Evolutionary conservation across 2,888 invertebrate species (phyloP).

Genomic region (Polietes domitor): DNA sequence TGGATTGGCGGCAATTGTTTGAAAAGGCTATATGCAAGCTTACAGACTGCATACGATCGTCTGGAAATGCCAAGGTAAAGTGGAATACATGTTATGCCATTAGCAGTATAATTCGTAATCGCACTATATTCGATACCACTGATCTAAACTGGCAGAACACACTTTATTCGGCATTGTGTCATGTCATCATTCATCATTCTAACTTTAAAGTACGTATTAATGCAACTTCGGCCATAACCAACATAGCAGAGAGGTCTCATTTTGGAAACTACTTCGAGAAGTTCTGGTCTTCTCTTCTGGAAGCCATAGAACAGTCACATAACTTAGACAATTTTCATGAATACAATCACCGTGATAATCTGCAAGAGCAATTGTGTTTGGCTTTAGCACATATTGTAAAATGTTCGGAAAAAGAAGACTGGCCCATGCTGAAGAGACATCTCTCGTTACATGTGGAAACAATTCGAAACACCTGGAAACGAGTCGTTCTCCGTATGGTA

Average conservation of each 20-base stretch:
- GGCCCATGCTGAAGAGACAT: constrained; percentile 81
- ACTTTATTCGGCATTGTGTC: constrained; percentile 85
- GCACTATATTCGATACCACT: constrained; percentile 75
- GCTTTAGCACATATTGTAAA: constrained; percentile 87
- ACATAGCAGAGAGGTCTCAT: constrained; percentile 83
- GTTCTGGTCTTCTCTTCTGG: constrained; percentile 88
- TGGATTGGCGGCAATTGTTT: constrained; percentile 82
- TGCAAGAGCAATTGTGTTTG: constrained; percentile 92
- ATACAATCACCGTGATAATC: constrained; percentile 91
- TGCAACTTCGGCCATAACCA: constrained; percentile 89
- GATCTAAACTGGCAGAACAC: constrained; percentile 81
- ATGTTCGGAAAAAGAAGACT: constrained; percentile 83
- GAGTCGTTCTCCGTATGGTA: constrained; percentile 78
- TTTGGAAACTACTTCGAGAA: constrained; percentile 84
- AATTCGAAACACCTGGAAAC: constrained; percentile 76
- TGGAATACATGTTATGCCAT: constrained; percentile 97
- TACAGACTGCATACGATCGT: constrained; percentile 86
- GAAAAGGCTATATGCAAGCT: constrained; percentile 85
- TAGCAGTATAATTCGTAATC: constrained; percentile 88
- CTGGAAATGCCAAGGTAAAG: constrained; percentile 91
- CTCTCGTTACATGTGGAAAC: constrained; percentile 74
- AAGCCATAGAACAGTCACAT: constrained; percentile 89
- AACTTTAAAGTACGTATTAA: constrained; percentile 96
- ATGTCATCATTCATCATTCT: constrained; percentile 86
- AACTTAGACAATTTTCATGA: constrained; percentile 91